Percentiles rank a stretch among this genome's conserved stretches.
phyloP scores from a whole-genome alignment of 2,113 vertebrate genomes.

The cat (Felis catus) region DNA sequence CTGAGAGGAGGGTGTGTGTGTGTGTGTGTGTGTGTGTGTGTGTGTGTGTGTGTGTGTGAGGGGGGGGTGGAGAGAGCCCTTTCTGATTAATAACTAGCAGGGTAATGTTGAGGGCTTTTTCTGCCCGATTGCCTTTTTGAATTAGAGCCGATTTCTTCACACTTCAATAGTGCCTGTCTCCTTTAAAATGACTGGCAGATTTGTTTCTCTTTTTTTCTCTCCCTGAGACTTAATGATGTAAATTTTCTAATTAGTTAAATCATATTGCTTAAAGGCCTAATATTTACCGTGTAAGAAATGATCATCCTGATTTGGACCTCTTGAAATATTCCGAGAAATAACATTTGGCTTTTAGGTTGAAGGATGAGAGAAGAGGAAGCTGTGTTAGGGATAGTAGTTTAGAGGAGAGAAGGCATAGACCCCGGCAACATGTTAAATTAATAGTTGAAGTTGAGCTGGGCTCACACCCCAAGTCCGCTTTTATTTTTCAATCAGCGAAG shows the following conservation, averaged over 20 bases:
- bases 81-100: conserved; percentile 93
- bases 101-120: conserved; percentile 92
- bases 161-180: conserved; percentile 94
- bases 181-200: conserved; percentile 96
- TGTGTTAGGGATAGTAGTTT: background rate
- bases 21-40: background rate
- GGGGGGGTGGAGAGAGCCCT: conserved; percentile 80
- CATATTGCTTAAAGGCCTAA: conserved; percentile 91
- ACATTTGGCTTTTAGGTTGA: conserved; percentile 73
- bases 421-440: conserved; percentile 86
- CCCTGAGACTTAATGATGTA: conserved; percentile 93
- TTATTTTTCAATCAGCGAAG: conserved; percentile 95
- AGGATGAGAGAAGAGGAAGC: conserved; percentile 17
- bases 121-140: conserved; percentile 93
- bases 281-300: conserved; percentile 86
- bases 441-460: conserved; percentile 91
- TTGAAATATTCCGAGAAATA: conserved; percentile 85
- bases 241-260: conserved; percentile 96
- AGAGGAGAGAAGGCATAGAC: conserved; percentile 41
- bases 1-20: conserved; percentile 57
- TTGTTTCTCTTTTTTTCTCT: conserved; percentile 85
- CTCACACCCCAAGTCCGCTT: conserved; percentile 85
- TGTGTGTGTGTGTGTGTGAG: background rate
- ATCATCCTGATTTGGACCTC: conserved; percentile 82
- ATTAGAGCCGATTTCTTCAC: conserved; percentile 95